Percentiles rank a stretch among this genome's conserved stretches.
Evolutionary conservation across 2,888 invertebrate genomes (phyloP).

Genomic region (Charanyca ferruginea): DNA sequence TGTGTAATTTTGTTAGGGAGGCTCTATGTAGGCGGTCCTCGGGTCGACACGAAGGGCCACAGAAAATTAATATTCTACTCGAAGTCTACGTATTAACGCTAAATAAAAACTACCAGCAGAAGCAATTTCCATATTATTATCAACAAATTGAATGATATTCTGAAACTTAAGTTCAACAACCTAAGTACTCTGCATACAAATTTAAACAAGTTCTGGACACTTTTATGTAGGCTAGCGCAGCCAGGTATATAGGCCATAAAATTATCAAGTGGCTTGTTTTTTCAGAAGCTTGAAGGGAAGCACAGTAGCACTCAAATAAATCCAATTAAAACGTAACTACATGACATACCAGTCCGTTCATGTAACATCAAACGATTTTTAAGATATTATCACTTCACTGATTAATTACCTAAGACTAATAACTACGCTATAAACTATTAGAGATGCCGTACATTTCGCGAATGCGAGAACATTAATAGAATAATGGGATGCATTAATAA

Average conservation of each 20-base stretch:
- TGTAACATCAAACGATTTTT: background rate
- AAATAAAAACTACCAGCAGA: slow-evolving; percentile 51
- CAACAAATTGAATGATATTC: slow-evolving; percentile 3
- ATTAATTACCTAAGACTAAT: slow-evolving; percentile 36
- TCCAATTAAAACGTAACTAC: slow-evolving; percentile 26
- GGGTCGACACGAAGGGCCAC: slow-evolving; percentile 61
- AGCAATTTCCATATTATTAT: slow-evolving; percentile 34
- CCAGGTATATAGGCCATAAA: slow-evolving; percentile 4
- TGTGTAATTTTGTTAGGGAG: slow-evolving; percentile 88
- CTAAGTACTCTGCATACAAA: background rate
- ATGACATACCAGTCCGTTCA: background rate
- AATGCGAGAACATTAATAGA: slow-evolving; percentile 54
- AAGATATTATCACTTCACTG: slow-evolving; percentile 17
- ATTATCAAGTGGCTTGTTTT: slow-evolving; percentile 6
- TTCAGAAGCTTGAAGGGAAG: background rate
- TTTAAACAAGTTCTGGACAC: slow-evolving; percentile 1
- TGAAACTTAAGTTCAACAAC: background rate
- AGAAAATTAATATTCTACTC: slow-evolving; percentile 77
- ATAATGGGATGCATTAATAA: slow-evolving; percentile 56
- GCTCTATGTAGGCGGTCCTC: slow-evolving; percentile 85
- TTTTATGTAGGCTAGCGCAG: background rate
- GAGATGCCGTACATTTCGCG: slow-evolving; percentile 34
- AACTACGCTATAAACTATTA: slow-evolving; percentile 41
- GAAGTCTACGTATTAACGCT: slow-evolving; percentile 51
- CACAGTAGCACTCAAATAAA: slow-evolving; percentile 8